phyloP scores from a whole-genome alignment of 2,888 invertebrate genomes.

The Ophion ellenae region DNA sequence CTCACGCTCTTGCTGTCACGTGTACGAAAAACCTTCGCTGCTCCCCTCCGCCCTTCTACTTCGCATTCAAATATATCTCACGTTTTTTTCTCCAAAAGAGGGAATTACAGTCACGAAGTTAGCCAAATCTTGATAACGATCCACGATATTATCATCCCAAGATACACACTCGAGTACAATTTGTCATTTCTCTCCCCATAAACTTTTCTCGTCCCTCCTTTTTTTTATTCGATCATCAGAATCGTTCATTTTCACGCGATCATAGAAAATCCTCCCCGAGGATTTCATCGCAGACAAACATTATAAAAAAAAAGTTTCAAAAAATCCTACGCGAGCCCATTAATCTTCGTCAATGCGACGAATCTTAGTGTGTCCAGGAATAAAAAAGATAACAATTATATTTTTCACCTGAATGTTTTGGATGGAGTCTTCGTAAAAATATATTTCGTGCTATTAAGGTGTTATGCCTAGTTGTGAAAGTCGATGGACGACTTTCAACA shows the following conservation, averaged over 20 bases:
- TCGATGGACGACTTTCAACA: too few relatives aligned
- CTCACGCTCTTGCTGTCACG: constrained; percentile 1
- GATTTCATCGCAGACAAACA: constrained; percentile 14
- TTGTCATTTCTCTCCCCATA: constrained; percentile 36
- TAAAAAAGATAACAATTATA: constrained; percentile 13
- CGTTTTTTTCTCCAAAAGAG: neutral
- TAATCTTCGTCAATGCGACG: constrained; percentile 30
- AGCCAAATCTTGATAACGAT: constrained; percentile 39
- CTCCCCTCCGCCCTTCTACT: neutral
- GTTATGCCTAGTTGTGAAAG: too few relatives aligned
- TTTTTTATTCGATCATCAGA: constrained; percentile 3
- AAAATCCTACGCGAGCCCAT: constrained; percentile 6
- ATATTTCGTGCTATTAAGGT: neutral
- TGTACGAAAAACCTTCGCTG: constrained; percentile 18
- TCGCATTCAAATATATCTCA: constrained; percentile 1
- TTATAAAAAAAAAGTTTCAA: neutral
- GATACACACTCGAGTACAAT: constrained; percentile 28
- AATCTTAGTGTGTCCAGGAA: neutral
- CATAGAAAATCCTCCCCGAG: constrained; percentile 22
- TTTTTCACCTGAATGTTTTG: constrained; percentile 10
- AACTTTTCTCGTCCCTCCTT: neutral
- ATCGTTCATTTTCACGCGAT: constrained; percentile 15
- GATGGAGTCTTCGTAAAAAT: neutral
- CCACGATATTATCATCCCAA: constrained; percentile 32
- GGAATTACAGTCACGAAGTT: constrained; percentile 51